Percentiles rank a stretch among this genome's conserved stretches.
These are phyloP conservation scores for Pristiophorus japonicus DNA, from an alignment of 2,113 vertebrate genomes.

Conservation along the genomic window DNA sequence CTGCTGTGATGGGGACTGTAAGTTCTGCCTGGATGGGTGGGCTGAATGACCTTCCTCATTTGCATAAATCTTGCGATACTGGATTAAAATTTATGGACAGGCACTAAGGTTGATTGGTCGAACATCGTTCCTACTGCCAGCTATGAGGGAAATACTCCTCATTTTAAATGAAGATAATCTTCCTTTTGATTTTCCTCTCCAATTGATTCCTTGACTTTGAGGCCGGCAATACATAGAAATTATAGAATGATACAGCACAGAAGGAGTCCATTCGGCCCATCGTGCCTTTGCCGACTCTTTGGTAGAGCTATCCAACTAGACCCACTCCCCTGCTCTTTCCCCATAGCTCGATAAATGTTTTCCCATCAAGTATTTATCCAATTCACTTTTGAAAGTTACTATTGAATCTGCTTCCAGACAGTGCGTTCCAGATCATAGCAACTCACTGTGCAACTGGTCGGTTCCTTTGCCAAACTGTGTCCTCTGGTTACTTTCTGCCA, in stretches of 20 bases:
- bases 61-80: background rate
- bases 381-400: no score
- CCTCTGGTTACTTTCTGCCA: background rate
- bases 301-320: background rate
- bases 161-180: background rate
- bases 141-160: background rate
- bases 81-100: background rate
- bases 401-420: no score
- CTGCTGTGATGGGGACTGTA: background rate
- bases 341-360: background rate
- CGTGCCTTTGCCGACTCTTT: background rate
- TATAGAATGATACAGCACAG: background rate
- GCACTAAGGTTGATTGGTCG: background rate
- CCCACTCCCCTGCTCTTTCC: background rate
- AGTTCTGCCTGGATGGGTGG: background rate
- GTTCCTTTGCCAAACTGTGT: background rate
- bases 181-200: background rate
- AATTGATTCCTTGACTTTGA: background rate
- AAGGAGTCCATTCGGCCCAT: background rate
- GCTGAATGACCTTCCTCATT: background rate
- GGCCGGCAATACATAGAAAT: background rate
- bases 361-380: background rate
- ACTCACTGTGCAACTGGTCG: no score
- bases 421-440: background rate
- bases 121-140: background rate